Base-by-base conservation (phyloP, 2,888 invertebrate genomes). In the Gymnocheta viridis region DNA sequence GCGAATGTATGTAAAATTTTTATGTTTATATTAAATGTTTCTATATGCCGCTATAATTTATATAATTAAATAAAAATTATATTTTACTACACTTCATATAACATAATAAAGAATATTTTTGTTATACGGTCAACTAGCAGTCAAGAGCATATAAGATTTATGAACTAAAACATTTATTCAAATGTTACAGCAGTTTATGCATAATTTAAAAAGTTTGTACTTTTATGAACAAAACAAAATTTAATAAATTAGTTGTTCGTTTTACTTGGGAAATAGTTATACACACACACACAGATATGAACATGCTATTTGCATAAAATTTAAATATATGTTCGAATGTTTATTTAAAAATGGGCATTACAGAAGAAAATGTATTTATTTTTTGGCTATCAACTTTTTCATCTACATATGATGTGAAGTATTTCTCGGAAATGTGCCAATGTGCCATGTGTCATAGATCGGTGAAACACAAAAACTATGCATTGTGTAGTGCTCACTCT, bases 21-120 rank as follows among this genome's bases (percentile, higher is more conserved):
- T 67, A 14, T 58, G 32, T 64, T 14, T 56, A n/a, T 56, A n/a
- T 27, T 51, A 27, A 2, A 38, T 41, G 14, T 4, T 41, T 3
- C n/a, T 56, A n/a, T 19, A 12, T 60, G 24, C 38, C 22, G 44
- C 32, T 44, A 47, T 58, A 77, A 56, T 54, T 74, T 41, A 74
- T 54, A 64, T 47, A 64, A 74, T 64, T 27, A 64, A 41, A 64
- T 54, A 64, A 32, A 64, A 64, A 54, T 74, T 41, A 41, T 41
- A 41, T 29, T 22, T 64, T 19, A 54, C 27, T 12, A 62, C 35
- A 32, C 35, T 38, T n/a, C n/a, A n/a, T n/a, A 35, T 9, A 73
- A 17, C 7, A 73, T 24, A 49, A 51, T 27, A 29, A 27, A n/a
- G 6, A 51, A 62, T 54, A 41, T 62, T 70, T 70, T 70, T 72